These are phyloP conservation scores for Spea multiplicata DNA, from an alignment of 2,113 vertebrate species.

Conservation along the genomic window DNA sequence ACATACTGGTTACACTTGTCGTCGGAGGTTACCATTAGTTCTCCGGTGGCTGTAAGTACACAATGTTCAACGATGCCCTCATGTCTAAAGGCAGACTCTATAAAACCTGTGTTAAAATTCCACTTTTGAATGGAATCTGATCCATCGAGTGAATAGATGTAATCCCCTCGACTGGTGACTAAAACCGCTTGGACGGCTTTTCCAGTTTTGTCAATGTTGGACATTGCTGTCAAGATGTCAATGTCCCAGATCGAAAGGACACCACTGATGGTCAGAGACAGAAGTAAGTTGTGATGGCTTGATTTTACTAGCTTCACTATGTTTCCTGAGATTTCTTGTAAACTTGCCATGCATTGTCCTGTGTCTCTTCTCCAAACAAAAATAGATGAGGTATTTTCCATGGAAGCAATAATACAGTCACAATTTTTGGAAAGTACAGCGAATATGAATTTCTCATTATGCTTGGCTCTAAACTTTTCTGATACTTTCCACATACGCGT, in stretches of 20 bases:
- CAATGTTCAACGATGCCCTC: constrained; percentile 95
- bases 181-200: constrained; percentile 87
- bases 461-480: constrained; percentile 96
- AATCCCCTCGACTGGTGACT: constrained; percentile 87
- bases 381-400: constrained; percentile 97
- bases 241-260: constrained; percentile 97
- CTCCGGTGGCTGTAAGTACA: constrained; percentile 89
- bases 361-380: constrained; percentile 98
- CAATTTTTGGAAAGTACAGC: constrained; percentile 93
- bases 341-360: constrained; percentile 95
- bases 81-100: constrained; percentile 93
- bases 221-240: constrained; percentile 98
- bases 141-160: constrained; percentile 92
- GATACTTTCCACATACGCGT: constrained; percentile 91
- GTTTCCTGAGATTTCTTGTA: constrained; percentile 95
- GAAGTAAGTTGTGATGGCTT: constrained; percentile 89
- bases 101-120: constrained; percentile 96
- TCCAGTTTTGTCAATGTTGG: constrained; percentile 98
- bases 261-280: constrained; percentile 92
- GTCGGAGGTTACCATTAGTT: constrained; percentile 94
- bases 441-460: constrained; percentile 87
- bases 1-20: constrained; percentile 96
- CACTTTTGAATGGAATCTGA: constrained; percentile 94
- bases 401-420: constrained; percentile 95
- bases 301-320: constrained; percentile 96